Percentiles rank a stretch among this genome's conserved stretches.
Evolutionary conservation across 2,113 vertebrate species (phyloP).

Genomic region (Lanius ludovicianus): DNA sequence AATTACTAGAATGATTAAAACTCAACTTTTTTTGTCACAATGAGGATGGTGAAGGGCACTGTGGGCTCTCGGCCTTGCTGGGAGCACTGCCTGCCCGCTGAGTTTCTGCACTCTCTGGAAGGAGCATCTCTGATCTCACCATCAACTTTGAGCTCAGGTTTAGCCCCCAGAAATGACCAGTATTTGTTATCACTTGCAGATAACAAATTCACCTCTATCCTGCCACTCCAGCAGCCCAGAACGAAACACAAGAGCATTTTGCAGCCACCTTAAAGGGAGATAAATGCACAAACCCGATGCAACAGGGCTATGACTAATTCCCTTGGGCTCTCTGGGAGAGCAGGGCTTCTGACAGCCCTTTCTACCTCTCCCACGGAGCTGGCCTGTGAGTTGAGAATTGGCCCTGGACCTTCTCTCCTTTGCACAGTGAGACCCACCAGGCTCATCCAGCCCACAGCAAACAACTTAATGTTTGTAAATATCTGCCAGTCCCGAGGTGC

Average conservation of each 20-base stretch:
- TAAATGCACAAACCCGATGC: not conserved
- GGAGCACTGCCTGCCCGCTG: not conserved
- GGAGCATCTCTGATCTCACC: not conserved
- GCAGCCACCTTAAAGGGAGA: not conserved
- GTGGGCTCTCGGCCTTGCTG: not conserved
- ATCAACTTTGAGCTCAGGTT: not conserved
- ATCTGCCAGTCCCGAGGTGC: not conserved
- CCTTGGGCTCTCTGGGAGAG: not conserved
- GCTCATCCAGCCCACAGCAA: not conserved
- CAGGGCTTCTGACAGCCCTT: not conserved
- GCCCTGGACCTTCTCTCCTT: not conserved
- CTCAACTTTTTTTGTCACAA: not conserved
- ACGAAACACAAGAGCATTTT: not conserved
- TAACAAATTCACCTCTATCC: rapidly evolving
- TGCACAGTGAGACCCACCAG: not conserved
- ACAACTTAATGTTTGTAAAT: not conserved
- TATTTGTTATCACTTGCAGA: not conserved
- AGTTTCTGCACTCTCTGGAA: not conserved
- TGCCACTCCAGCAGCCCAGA: not conserved
- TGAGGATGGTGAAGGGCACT: not conserved
- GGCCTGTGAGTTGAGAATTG: not conserved
- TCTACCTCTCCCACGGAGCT: rapidly evolving
- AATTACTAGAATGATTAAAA: not conserved
- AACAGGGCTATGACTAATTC: not conserved
- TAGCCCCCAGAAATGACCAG: not conserved